Base-by-base conservation (phyloP, 2,113 vertebrate species). In the Podarcis raffonei region DNA sequence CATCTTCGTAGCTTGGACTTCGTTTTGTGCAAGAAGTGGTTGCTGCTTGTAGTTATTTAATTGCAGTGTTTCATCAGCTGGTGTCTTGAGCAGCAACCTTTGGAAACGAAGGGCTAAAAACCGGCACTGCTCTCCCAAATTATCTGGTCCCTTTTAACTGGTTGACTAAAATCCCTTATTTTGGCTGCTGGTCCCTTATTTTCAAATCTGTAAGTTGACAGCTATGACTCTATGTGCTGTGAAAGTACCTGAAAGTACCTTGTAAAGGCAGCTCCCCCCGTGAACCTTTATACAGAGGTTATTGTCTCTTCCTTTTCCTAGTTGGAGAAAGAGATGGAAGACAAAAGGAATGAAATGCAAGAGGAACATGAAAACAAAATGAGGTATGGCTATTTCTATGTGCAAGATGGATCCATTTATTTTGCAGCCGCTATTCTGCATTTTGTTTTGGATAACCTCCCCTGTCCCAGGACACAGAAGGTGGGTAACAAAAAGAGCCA, bases 301-400 rank as follows among this genome's bases (percentile, higher is more conserved):
- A n/a, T 68, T 39, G 18, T 72, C 12, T 83, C 32, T 18, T 48
- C 35, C 89, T 71, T 2, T 89, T 93, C 92, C 20, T 69, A 97
- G 95, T 77, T 96, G 72, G 86, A 90, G 13, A 75, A 77, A 7
- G 92, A 97, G n/a, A 91, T 95, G 94, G 90, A 95, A 8, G 68
- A 72, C 27, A 93, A 85, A 85, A 92, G 92, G 89, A 74, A 77
- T 6, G 90, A 96, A 23, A 89, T 96, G 87, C 86, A 94, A 62
- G 75, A 89, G 74, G 89, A 91, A 62, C 95, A 95, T 42, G 94
- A 96, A 71, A 91, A 81, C 12, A 92, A 89, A 85, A 94, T 66
- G 76, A 94, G 95, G 96, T 97, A 89, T 20, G 48, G 9, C 48
- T 76, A 5, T 39, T 30, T 12, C n/a, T 48, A 11, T 22, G 16